Evolutionary conservation across 2,113 vertebrate species (phyloP).

Genomic region (Toxotes jaculatrix): DNA sequence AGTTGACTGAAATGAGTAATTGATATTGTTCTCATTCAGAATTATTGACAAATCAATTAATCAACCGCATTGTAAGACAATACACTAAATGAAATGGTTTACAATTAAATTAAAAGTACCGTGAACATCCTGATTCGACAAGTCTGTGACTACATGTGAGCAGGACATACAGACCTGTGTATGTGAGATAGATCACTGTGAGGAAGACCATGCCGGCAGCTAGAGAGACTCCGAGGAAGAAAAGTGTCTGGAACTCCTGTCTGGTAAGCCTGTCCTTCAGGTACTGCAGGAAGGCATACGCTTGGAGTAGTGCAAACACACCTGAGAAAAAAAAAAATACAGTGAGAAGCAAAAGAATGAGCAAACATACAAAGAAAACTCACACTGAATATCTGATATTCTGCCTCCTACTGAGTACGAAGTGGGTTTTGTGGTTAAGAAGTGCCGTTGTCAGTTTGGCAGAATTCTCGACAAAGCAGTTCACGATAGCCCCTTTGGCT

Average conservation of each 20-base stretch:
- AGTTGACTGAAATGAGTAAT: neutral
- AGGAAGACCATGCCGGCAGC: conserved; percentile 93
- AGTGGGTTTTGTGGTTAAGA: conserved; percentile 27
- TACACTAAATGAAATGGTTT: no score
- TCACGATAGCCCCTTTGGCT: conserved; percentile 32
- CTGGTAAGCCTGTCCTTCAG: conserved; percentile 93
- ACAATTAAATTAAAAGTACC: no score
- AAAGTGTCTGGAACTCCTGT: conserved; percentile 96
- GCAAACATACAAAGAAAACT: conserved; percentile 37
- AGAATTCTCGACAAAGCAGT: conserved; percentile 33
- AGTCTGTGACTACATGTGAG: neutral
- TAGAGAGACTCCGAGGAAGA: conserved; percentile 93
- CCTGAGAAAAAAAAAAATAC: conserved; percentile 78
- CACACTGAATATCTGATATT: conserved; percentile 50
- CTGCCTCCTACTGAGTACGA: conserved; percentile 46
- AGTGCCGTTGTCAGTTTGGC: conserved; percentile 25
- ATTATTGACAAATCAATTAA: no score
- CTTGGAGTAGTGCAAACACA: conserved; percentile 96
- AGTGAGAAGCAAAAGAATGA: conserved; percentile 48
- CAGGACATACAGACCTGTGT: conserved; percentile 88
- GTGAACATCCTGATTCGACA: no score
- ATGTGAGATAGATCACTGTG: conserved; percentile 96
- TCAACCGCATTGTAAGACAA: no score
- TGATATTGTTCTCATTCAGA: neutral
- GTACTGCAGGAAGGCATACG: conserved; percentile 95